Conservation (phyloP, 2,888 invertebrate genomes). For the Neuroscelio doddi region DNA sequence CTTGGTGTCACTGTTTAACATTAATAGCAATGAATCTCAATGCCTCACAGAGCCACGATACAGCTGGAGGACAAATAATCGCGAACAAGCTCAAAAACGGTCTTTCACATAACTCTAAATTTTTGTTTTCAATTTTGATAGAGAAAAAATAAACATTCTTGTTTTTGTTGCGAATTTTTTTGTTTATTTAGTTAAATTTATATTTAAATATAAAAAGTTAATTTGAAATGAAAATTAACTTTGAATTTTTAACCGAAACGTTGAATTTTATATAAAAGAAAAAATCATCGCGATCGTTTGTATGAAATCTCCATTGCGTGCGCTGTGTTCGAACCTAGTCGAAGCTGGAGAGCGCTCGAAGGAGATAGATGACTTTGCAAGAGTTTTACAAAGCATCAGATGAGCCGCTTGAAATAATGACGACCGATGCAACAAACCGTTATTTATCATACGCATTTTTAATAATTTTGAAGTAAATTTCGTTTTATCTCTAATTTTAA, state of each 20-base stretch:
- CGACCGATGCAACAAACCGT: conserved; percentile 7
- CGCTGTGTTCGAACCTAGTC: conserved; percentile 37
- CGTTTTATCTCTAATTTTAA: too few species aligned
- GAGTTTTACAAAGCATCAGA: not conserved
- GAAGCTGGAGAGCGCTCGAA: conserved; percentile 26
- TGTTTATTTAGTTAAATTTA: too few species aligned
- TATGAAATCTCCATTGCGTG: too few species aligned
- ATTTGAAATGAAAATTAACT: too few species aligned
- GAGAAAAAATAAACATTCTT: too few species aligned
- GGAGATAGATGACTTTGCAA: conserved; percentile 9
- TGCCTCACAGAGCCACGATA: conserved; percentile 11
- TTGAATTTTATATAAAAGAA: not conserved
- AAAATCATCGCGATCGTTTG: conserved; percentile 1
- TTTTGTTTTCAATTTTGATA: too few species aligned
- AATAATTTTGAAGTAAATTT: too few species aligned
- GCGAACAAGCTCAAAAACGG: not conserved
- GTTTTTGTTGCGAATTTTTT: too few species aligned
- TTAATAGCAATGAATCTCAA: not conserved
- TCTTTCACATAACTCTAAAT: too few species aligned
- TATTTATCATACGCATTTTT: not conserved
- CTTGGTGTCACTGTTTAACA: too few species aligned
- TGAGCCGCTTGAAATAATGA: not conserved
- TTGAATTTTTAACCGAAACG: not conserved
- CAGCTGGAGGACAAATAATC: not conserved
- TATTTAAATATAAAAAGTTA: too few species aligned